Base-by-base conservation (phyloP, 1,140 invertebrate species). In the Drosophila ercepeae region DNA sequence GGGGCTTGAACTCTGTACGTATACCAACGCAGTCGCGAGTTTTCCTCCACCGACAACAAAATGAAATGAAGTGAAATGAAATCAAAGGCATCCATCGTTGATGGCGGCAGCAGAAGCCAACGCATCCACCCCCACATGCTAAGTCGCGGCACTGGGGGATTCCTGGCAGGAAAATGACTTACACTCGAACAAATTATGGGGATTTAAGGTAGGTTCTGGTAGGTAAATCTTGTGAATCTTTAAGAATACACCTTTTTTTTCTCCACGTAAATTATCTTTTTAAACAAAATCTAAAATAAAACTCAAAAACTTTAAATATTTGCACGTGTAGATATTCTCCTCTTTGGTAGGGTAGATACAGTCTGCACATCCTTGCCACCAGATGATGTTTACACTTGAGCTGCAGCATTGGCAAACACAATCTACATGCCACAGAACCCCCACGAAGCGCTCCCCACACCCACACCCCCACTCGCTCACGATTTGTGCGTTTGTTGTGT, bases 61-160 rank as follows among this genome's bases (percentile, higher is more conserved):
- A 88, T 88, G 70, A 88, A 88, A 88, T 86, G 82, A 86, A 86
- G 69, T 86, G 82, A 88, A 88, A 88, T 88, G 51, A 81, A 88
- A 88, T 88, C 82, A 88, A 88, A 86, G 74, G 82, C 81, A 88
- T 88, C 73, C 71, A 71, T 54, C 67, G 69, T 32, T 60, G 63
- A 23, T 46, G 71, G 50, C 51, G 67, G 49, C 58, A 44, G 61
- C 74, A 74, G 34, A 81, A 67, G 45, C 55, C 73, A 74, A 88
- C 83, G 73, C 82, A 81, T 61, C 59, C 58, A 75, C 41, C 55
- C 51, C 50, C 49, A 49, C 42, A 51, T 50, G 39, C 50, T 39
- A 4, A 18, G n/a, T 36, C 18, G 39, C 44, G 42, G 45, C 61
- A 55, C 49, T 13, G 27, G 44, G 55, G 36, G 16, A 11, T n/a